Base-by-base conservation (phyloP, 2,113 vertebrate species). In the Tachycineta bicolor region DNA sequence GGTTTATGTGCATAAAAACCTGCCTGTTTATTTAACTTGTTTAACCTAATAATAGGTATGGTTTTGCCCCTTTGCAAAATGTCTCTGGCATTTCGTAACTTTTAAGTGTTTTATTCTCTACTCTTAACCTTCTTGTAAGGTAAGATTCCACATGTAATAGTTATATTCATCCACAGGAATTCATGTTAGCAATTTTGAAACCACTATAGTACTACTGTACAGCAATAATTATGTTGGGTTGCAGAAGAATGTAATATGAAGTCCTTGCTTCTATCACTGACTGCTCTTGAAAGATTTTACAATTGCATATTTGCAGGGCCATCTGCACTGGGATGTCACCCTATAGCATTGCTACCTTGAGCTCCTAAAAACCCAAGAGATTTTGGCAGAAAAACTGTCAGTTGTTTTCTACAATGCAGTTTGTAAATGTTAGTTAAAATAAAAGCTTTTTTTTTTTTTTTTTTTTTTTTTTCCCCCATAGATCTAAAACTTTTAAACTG, bases 141-240 rank as follows among this genome's bases (percentile, higher is more conserved):
- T 6, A 71, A 13, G 1, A 6, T 44, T 84, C 25, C 25, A 29
- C 0, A 0, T n/a, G 9, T 23, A 52, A 58, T 22, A 50, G 10
- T 43, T 84, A 7, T 12, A 43, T 37, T 70, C 25, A 73, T 44
- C 59, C 82, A 25, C 11, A 71, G 34, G 34, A 89, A 70, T 56
- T 50, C 29, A 29, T 3, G 28, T 49, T 44, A 55, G 33, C 11
- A 44, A 10, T 56, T 89, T 76, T 71, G 33, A 28, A 28, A 64
- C 24, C 26, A 17, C 50, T 59, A 14, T 3, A 44, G 13, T 53
- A 21, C n/a, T 31, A 21, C 22, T 49, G 18, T 20, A 83, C 60
- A 79, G 25, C 16, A 80, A 15, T 78, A 88, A 62, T 43, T 90
- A 44, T 49, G 15, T 49, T 41, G 37, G 3, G 7, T 49, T 77